Conservation (phyloP, 2,113 vertebrate species). For the Lepus europaeus region DNA sequence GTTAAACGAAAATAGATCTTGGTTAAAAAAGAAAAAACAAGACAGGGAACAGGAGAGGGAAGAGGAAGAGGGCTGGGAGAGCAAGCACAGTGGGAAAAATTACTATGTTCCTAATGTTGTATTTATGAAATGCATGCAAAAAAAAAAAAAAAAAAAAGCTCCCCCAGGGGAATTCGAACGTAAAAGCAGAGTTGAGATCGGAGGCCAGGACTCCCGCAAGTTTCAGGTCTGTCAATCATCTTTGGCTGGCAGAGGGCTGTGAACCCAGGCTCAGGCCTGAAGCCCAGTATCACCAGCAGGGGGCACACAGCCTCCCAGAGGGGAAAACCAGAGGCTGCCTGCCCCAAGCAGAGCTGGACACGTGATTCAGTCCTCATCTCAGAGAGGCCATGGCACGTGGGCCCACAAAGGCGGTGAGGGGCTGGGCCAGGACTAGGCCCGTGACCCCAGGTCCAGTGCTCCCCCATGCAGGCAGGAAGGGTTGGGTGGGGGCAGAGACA, state of each 20-base stretch:
- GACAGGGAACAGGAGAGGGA: too few species aligned
- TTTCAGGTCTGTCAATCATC: neutral
- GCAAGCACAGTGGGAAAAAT: too few species aligned
- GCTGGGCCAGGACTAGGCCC: neutral
- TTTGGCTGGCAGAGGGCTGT: neutral
- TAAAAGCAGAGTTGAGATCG: neutral
- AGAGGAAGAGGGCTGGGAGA: too few species aligned
- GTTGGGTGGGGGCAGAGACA: neutral
- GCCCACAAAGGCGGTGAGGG: neutral
- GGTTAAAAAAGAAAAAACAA: too few species aligned
- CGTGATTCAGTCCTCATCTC: neutral
- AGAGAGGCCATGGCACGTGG: neutral
- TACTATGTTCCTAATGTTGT: too few species aligned
- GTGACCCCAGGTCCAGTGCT: neutral
- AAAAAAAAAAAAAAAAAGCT: neutral
- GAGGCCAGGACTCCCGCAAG: neutral
- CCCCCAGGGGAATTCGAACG: neutral
- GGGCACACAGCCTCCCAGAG: neutral
- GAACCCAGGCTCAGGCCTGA: neutral
- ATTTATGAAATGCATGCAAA: too few species aligned
- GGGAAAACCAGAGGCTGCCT: accelerated
- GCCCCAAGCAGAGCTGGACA: neutral
- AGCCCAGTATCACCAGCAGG: neutral
- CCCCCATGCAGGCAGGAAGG: neutral
- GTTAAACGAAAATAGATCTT: too few species aligned